These are phyloP conservation scores for Bombycilla garrulus DNA, from an alignment of 2,113 vertebrate genomes.

Conservation along the genomic window DNA sequence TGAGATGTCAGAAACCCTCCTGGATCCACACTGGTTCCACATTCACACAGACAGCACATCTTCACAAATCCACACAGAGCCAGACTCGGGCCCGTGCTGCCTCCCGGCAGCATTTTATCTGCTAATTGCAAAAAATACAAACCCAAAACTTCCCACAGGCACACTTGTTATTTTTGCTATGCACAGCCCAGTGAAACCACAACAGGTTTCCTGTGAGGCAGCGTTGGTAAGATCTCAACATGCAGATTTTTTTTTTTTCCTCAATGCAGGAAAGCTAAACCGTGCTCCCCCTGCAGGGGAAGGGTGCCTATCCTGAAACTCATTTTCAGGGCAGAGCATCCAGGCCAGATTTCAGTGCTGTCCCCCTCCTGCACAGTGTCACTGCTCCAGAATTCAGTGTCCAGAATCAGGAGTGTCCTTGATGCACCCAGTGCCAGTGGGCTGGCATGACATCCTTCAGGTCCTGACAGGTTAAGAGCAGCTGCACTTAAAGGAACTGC, in stretches of 20 bases:
- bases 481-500: not conserved
- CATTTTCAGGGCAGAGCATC: not conserved
- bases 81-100: not conserved
- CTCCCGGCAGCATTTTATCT: not conserved
- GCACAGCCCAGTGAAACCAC: not conserved
- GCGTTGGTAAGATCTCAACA: not conserved
- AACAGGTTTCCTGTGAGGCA: not conserved
- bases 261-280: not conserved
- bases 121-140: not conserved
- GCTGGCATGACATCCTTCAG: rapidly evolving
- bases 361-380: not conserved
- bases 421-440: rapidly evolving
- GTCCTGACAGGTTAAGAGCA: not conserved
- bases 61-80: not conserved
- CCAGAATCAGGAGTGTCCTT: not conserved
- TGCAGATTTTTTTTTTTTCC: not conserved
- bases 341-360: not conserved
- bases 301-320: not conserved
- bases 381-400: not conserved
- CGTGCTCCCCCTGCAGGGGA: not conserved
- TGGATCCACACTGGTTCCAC: rapidly evolving
- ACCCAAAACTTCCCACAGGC: not conserved
- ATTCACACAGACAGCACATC: rapidly evolving
- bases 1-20: not conserved
- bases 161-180: not conserved